Conservation (phyloP, 1,140 invertebrate species). For the Paraescarpia echinospica region DNA sequence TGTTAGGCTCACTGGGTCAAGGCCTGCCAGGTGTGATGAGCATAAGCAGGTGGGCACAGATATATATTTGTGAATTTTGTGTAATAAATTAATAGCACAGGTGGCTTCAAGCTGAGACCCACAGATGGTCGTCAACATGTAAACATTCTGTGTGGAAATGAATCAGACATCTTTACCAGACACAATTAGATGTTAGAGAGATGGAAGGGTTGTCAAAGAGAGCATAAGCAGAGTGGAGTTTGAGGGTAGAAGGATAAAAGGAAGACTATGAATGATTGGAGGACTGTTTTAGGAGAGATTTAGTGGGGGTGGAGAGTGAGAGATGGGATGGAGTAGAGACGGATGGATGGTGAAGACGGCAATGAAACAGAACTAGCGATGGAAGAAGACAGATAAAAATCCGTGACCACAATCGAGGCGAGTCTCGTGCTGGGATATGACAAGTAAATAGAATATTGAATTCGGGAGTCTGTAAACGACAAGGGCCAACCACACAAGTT, state of each 20-base stretch:
- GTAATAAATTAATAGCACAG: background rate
- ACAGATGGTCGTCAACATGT: background rate
- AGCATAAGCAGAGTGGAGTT: no score
- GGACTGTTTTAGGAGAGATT: no score
- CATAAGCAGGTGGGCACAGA: background rate
- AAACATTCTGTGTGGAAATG: background rate
- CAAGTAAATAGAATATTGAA: background rate
- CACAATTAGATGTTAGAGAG: background rate
- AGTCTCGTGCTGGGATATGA: background rate
- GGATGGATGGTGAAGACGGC: background rate
- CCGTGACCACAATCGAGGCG: background rate
- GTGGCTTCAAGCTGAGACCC: background rate
- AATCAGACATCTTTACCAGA: background rate
- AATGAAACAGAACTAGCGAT: background rate
- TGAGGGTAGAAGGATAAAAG: no score
- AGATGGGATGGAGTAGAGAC: no score
- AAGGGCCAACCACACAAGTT: background rate
- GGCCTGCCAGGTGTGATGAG: background rate
- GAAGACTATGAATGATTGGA: no score
- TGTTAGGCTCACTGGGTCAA: background rate
- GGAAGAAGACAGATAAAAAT: background rate
- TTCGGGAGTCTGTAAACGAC: background rate
- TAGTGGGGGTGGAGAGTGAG: no score
- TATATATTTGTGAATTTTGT: background rate
- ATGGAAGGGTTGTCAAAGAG: background rate